Evolutionary conservation across 2,888 invertebrate species (phyloP), one percentile per base, ranked within the genome.

Genomic region (Odontomyia ornata): DNA sequence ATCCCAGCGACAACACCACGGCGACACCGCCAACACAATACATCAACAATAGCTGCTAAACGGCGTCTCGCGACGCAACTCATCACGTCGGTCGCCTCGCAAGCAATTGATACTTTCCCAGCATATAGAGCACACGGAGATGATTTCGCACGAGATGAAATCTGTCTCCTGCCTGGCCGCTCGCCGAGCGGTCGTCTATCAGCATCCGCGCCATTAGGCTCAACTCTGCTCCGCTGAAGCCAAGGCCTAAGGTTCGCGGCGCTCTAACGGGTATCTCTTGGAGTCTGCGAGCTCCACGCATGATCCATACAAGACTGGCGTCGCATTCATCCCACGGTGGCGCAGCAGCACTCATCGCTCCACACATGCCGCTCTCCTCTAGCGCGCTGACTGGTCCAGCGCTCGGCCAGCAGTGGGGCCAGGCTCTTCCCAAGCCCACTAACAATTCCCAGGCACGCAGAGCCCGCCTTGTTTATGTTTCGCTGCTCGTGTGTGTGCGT

Each of bases 381-480:
- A 18, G 30, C 64, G 11, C 2, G 5, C 64, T 9, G 4, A 60
- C 4, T 13, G 25, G 57, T 15, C 21, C 57, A 23, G 57, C 21
- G 57, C 21, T 5, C 21, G 25, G 15, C 52, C 18, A 15, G 7
- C 7, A 13, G 36, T 36, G 15, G n/a, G 52, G 52, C 52, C 4
- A 4, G 52, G 57, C 57, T 23, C 57, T 1, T 15, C 25, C 23
- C 5, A 18, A 4, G 52, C 15, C 57, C 18, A 9, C 21, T 5
- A 21, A 25, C 25, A 28, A 30, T 28, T 64, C 30, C 2, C 2
- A 64, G 64, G 21, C 28, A 15, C 7, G 64, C 7, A 15, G 23
- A 64, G 28, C n/a, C 64, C 64, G 64, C 64, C 64, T 64, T 30
- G n/a, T 64, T 64, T 64, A 30, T 15, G 30, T 28, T 30, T 15